These are phyloP conservation scores for Propithecus deckenii DNA, from an alignment of 2,797 vertebrate genomes.

Conservation along the genomic window DNA sequence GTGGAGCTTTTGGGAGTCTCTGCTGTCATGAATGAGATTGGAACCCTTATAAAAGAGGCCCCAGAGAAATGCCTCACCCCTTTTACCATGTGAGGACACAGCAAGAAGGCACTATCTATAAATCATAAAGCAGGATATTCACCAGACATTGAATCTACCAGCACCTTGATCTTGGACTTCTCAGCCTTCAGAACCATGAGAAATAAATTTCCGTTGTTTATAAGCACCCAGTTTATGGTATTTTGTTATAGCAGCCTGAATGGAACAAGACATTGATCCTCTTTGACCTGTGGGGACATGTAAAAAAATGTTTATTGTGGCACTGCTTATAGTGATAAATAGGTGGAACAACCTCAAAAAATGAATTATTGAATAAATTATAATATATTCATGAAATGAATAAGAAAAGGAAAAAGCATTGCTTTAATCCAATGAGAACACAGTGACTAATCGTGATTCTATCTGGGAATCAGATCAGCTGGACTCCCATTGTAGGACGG, in stretches of 20 bases:
- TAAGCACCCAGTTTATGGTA: not conserved
- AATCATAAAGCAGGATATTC: not conserved
- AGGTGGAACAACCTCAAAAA: not conserved
- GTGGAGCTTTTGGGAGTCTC: not conserved
- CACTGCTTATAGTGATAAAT: not conserved
- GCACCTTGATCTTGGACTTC: not conserved
- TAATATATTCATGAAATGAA: not conserved
- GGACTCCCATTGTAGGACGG: not conserved
- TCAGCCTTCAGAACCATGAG: not conserved
- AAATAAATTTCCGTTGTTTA: not conserved
- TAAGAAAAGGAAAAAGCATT: not conserved
- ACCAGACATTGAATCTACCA: not conserved
- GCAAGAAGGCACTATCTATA: not conserved
- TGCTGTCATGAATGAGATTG: not conserved
- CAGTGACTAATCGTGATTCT: not conserved
- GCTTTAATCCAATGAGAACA: not conserved
- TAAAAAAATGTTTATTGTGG: not conserved
- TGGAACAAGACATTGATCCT: not conserved
- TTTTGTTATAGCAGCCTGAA: not conserved
- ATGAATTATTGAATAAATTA: not conserved
- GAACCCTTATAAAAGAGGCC: not conserved
- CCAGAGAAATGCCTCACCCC: no score
- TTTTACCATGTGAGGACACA: not conserved
- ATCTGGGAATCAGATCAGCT: not conserved
- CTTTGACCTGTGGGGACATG: not conserved